Evolutionary conservation across 2,888 invertebrate genomes (phyloP).

Genomic region (Ennomos erosarius): DNA sequence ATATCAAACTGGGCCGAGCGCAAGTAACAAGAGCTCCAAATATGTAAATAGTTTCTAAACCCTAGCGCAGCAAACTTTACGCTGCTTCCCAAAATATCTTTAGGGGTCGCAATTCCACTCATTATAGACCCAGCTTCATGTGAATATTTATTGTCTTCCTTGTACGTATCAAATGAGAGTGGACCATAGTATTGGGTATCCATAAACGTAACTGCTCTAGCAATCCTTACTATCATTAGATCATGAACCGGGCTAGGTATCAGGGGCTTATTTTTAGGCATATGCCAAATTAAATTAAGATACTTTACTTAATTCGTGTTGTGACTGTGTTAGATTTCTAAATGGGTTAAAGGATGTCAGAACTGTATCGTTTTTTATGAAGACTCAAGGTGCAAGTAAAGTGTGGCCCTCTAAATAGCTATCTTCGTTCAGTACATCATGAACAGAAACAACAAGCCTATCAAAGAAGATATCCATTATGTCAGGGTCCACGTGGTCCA

Average conservation of each 20-base stretch:
- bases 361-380: constrained; percentile 10
- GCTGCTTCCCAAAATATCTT: neutral
- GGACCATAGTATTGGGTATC: too few relatives aligned
- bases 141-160: too few relatives aligned
- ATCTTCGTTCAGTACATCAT: neutral
- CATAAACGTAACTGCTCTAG: too few relatives aligned
- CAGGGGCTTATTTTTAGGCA: neutral
- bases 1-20: constrained; percentile 6
- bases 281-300: too few relatives aligned
- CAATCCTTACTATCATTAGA: constrained; percentile 21
- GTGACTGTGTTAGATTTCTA: neutral
- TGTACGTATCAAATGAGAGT: constrained; percentile 7
- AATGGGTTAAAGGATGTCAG: constrained; percentile 30
- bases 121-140: constrained; percentile 11
- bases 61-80: constrained; percentile 21
- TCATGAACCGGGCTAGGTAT: constrained; percentile 24
- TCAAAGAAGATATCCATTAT: constrained; percentile 20
- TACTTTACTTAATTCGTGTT: too few relatives aligned
- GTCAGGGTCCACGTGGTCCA: constrained; percentile 12
- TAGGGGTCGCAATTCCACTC: neutral
- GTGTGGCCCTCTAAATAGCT: neutral
- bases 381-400: constrained; percentile 13
- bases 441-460: constrained; percentile 16
- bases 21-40: constrained; percentile 4
- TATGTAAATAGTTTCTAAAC: constrained; percentile 5